These are phyloP conservation scores for Murina feae DNA, from an alignment of 2,113 vertebrate species.

Conservation along the genomic window DNA sequence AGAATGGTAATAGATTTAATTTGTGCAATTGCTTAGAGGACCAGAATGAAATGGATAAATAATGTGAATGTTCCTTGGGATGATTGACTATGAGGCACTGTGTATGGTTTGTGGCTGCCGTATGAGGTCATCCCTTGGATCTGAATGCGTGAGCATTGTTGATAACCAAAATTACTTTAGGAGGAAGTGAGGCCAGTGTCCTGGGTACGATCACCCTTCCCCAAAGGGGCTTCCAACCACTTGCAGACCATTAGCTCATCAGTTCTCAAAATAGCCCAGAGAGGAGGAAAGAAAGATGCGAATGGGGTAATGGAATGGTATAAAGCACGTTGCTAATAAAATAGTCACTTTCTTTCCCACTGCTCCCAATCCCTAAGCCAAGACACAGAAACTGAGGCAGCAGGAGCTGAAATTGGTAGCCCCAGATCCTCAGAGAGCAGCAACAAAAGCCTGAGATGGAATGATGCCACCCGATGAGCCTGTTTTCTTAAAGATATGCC, in stretches of 20 bases:
- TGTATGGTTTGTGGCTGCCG: neutral
- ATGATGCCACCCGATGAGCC: neutral
- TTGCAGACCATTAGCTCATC: conserved; percentile 38
- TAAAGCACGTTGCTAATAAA: conserved; percentile 5
- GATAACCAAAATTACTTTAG: neutral
- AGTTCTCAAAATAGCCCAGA: conserved; percentile 14
- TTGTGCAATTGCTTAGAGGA: neutral
- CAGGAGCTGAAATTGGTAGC: neutral
- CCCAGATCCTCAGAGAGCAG: neutral
- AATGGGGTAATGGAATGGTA: neutral
- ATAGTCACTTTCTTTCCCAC: neutral
- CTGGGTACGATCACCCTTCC: neutral
- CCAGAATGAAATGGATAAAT: neutral
- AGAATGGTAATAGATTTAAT: neutral
- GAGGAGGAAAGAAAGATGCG: neutral
- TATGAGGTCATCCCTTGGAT: neutral
- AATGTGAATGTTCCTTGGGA: neutral
- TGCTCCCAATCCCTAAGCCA: neutral
- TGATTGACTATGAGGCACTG: neutral
- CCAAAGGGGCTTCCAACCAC: neutral
- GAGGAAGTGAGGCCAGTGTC: neutral
- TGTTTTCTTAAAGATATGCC: neutral
- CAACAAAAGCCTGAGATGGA: neutral
- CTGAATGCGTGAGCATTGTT: neutral
- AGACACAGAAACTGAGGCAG: conserved; percentile 11